Evolutionary conservation across 2,113 vertebrate genomes (phyloP).

Genomic region (Lepisosteus osseus): DNA sequence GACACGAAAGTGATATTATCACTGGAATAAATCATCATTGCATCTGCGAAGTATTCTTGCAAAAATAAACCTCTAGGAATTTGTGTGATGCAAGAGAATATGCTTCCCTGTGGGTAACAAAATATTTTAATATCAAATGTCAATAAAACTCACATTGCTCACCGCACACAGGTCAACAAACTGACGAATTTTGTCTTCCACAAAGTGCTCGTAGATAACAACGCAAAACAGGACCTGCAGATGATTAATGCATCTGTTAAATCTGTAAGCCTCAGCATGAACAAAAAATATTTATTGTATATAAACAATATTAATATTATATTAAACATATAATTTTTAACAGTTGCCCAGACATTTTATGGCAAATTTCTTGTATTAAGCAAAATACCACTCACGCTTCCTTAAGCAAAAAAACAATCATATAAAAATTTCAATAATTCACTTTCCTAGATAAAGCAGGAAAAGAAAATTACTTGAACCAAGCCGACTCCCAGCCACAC

Average conservation of each 20-base stretch:
- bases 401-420: background rate
- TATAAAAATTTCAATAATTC: background rate
- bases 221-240: conserved; percentile 3
- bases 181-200: conserved; percentile 20
- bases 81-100: too few relatives aligned
- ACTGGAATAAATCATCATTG: too few relatives aligned
- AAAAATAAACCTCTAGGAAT: too few relatives aligned
- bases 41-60: too few relatives aligned
- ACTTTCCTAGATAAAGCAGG: background rate
- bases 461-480: conserved; percentile 33
- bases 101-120: too few relatives aligned
- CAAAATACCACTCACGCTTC: background rate
- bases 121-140: too few relatives aligned
- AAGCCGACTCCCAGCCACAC: conserved; percentile 48
- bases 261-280: background rate
- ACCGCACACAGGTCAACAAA: conserved; percentile 31
- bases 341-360: too few relatives aligned
- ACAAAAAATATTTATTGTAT: too few relatives aligned
- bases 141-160: conserved; percentile 38
- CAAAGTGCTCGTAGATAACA: conserved; percentile 12
- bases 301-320: too few relatives aligned
- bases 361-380: too few relatives aligned
- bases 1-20: too few relatives aligned
- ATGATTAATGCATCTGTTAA: background rate
- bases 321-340: too few relatives aligned